Evolutionary conservation across 2,797 vertebrate species (phyloP), one percentile per base, ranked within the genome.

Genomic region (Bufotes viridis): DNA sequence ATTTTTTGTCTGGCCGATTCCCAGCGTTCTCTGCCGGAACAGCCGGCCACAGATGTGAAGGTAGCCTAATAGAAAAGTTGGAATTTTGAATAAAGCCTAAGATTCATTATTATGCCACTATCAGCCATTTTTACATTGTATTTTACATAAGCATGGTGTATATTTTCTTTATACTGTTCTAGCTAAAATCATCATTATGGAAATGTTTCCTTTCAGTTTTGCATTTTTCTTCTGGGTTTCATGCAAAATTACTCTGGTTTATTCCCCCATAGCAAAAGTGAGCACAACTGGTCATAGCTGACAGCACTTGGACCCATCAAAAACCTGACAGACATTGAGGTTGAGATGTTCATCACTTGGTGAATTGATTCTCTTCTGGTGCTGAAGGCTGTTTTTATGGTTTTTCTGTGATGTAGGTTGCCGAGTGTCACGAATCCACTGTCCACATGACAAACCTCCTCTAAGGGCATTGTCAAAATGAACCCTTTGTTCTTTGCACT

Each of bases 351-450:
- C 90, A 93, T 94, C 86, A 91, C 90, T 93, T 91, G 90, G 83
- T 93, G 92, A 93, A 92, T 91, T 92, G 92, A 93, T 94, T 93
- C 90, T 92, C 92, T 92, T 93, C 86, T 92, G 93, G 92, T 93
- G 93, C 88, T 91, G 29, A 90, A 92, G 92, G 88, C 92, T 91
- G 91, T 91, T 92, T 93, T 93, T 91, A 92, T 93, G 92, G 90
- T 92, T 93, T 92, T 90, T 34, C 29, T 34, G 29, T 34, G 29
- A 1, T 34, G 29, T 34, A 34, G 29, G 29, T 34, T 34, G 29
- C 29, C 29, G 29, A 34, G 29, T 3, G 29, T 34, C 29, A 34
- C 29, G 29, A 34, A 34, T 2, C 29, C 29, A 34, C 29, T 2
- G 2, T 34, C 29, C 29, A 34, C 29, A 34, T 34, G 29, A 34